Evolutionary conservation across 2,888 invertebrate genomes (phyloP), one percentile per base, ranked within the genome.

Genomic region (Diaprepes abbreviatus): DNA sequence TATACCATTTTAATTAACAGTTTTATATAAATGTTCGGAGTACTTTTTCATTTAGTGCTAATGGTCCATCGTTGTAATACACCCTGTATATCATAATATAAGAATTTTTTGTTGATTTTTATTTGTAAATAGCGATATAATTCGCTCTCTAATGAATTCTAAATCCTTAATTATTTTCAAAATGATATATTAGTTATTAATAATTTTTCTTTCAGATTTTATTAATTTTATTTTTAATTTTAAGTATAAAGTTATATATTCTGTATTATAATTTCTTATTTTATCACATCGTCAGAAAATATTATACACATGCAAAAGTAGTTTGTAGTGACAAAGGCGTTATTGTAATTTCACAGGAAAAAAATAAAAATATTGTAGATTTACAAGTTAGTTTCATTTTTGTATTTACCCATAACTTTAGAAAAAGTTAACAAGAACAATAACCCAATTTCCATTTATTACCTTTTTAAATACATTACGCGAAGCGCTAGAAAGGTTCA

Each of bases 291-390:
- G 55, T 64, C 54, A 43, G 43, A 55, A 55, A 12, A 40, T 55
- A 64, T 64, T 64, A 55, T 64, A 43, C 43, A 40, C 64, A 55
- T 55, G 54, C 50, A 62, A 36, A n/a, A n/a, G 62, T 52, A 54
- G 48, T 54, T 54, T 54, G 24, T 64, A 64, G 54, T 14, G 40
- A 36, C 38, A 19, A 64, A 40, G 19, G 43, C 21, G 48, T 50
- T 48, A 48, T 12, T 50, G 48, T 50, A 50, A 50, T 50, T 52
- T 31, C 40, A 38, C 55, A 54, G 40, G 36, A 38, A 45, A 48
- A 43, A 31, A 55, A 54, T 63, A 64, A 64, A 50, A 54, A 10
- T 52, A 64, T 55, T 43, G 55, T 64, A 64, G 54, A 28, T 33
- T 19, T 28, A 31, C 16, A n/a, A 16, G n/a, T 40, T 54, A 28